These are phyloP conservation scores for Aptenodytes patagonicus DNA, from an alignment of 2,113 vertebrate genomes.

Conservation along the genomic window DNA sequence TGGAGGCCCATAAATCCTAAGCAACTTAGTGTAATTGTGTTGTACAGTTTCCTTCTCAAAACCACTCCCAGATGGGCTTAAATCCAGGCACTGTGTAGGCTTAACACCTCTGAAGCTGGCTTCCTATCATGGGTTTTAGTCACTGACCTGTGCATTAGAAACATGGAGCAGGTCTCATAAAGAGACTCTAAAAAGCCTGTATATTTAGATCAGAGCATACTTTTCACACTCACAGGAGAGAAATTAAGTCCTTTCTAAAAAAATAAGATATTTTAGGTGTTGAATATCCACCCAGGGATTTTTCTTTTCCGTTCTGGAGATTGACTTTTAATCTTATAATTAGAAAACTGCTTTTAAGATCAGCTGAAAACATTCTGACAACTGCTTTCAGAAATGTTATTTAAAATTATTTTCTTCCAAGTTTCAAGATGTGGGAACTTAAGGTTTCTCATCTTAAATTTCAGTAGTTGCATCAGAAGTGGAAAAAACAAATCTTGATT, in stretches of 20 bases:
- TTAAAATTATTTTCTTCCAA: neutral
- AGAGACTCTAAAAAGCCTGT: neutral
- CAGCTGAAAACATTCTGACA: neutral
- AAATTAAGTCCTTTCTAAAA: neutral
- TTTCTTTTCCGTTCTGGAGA: neutral
- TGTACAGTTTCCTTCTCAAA: neutral
- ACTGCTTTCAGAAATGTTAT: neutral
- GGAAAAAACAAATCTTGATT: neutral
- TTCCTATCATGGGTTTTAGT: neutral
- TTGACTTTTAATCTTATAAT: neutral
- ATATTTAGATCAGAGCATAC: neutral
- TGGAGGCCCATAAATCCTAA: neutral
- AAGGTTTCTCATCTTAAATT: neutral
- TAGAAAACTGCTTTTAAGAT: neutral
- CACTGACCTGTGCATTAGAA: neutral
- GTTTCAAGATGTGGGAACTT: neutral
- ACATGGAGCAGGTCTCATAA: neutral
- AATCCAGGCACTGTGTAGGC: neutral
- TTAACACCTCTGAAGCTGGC: neutral
- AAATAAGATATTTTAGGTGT: rapidly evolving
- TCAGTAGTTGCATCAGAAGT: neutral
- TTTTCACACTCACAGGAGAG: neutral
- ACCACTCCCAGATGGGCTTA: neutral
- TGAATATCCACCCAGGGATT: neutral
- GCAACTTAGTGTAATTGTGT: neutral